These are phyloP conservation scores for Neogale vison DNA, from an alignment of 2,113 vertebrate species.

Conservation along the genomic window DNA sequence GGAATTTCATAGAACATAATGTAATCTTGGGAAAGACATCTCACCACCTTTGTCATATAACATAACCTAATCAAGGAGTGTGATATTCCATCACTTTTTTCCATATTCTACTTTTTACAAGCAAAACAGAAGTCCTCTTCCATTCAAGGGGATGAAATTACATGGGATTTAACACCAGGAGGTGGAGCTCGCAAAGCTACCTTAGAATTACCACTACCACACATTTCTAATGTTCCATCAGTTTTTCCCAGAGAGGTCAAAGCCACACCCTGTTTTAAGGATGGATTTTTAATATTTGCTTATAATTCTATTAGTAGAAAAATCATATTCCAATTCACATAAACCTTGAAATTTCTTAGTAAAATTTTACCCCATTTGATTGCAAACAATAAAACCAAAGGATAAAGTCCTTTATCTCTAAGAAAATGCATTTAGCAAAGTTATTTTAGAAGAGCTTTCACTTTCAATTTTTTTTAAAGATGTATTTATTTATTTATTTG, in stretches of 20 bases:
- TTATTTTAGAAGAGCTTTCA: not conserved
- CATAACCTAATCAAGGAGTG: not conserved
- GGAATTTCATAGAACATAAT: not conserved
- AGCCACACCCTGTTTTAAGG: not conserved
- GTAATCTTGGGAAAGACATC: not conserved
- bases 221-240: not conserved
- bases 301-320: not conserved
- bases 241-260: not conserved
- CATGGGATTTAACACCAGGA: not conserved
- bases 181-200: not conserved
- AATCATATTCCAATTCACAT: not conserved
- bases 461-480: not conserved
- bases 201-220: not conserved
- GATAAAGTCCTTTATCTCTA: not conserved
- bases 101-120: not conserved
- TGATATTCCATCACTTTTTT: not conserved
- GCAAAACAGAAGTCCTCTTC: not conserved
- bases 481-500: no score
- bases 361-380: not conserved
- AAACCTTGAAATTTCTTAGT: not conserved
- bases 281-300: not conserved
- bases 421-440: not conserved
- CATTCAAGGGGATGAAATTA: not conserved
- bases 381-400: not conserved
- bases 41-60: not conserved